phyloP scores from a whole-genome alignment of 2,888 invertebrate genomes.

The Drosophila affinis region DNA sequence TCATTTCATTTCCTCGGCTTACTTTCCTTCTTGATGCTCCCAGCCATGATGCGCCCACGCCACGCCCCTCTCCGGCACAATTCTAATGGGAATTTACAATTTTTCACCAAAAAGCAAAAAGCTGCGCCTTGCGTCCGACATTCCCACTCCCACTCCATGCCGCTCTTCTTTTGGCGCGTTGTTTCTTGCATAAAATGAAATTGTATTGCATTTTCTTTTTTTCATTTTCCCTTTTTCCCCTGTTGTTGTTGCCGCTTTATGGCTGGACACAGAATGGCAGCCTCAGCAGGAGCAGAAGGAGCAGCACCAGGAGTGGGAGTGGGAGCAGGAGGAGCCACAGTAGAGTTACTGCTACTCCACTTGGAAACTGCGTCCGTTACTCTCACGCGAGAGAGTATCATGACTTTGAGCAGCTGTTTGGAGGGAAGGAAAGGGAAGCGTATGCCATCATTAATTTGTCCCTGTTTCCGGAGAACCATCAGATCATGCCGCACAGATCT shows the following conservation, averaged over 20 bases:
- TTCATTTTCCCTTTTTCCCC: slow-evolving; percentile 9
- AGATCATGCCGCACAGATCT: neutral
- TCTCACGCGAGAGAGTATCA: neutral
- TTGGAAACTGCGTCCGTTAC: slow-evolving; percentile 37
- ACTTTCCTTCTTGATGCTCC: slow-evolving; percentile 26
- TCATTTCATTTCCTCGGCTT: slow-evolving; percentile 68
- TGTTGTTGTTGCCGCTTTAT: slow-evolving; percentile 63
- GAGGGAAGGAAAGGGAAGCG: neutral
- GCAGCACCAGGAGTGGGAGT: slow-evolving; percentile 6
- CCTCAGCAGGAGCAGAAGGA: slow-evolving; percentile 52
- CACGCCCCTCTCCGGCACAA: slow-evolving; percentile 54
- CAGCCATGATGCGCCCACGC: slow-evolving; percentile 23
- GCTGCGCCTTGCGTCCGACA: slow-evolving; percentile 7
- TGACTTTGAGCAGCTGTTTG: neutral
- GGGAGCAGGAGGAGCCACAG: slow-evolving; percentile 15
- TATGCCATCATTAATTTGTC: neutral
- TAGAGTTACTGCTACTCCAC: slow-evolving; percentile 45
- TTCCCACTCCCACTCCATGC: neutral
- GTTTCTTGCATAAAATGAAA: slow-evolving; percentile 77
- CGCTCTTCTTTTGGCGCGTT: slow-evolving; percentile 41
- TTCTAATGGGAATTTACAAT: slow-evolving; percentile 79
- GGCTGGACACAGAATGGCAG: slow-evolving; percentile 73
- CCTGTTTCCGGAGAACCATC: neutral
- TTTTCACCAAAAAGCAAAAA: slow-evolving; percentile 70
- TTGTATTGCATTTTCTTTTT: slow-evolving; percentile 69